phyloP scores from a whole-genome alignment of 2,888 invertebrate genomes.

The Luffia ferchaultella region DNA sequence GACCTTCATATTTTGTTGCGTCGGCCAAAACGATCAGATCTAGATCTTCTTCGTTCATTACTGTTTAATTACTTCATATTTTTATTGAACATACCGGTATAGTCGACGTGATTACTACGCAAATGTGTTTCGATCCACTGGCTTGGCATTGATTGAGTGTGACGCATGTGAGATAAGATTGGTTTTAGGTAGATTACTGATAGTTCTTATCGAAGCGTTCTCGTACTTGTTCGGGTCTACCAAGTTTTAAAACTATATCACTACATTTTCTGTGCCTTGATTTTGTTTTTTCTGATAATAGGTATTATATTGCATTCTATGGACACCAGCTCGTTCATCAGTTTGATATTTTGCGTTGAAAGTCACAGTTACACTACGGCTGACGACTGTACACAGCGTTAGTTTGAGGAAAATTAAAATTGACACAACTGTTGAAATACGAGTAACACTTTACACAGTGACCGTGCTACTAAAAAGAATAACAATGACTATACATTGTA shows the following conservation, averaged over 20 bases:
- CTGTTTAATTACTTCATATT: constrained; percentile 29
- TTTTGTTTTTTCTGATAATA: background rate
- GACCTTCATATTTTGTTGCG: constrained; percentile 24
- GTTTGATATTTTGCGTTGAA: background rate
- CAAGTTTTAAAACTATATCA: background rate
- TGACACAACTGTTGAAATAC: too few species aligned
- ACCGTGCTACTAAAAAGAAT: too few species aligned
- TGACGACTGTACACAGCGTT: too few species aligned
- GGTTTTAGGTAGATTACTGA: constrained; percentile 10
- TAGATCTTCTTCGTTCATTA: constrained; percentile 42
- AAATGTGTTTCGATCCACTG: constrained; percentile 11
- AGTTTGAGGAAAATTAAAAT: too few species aligned
- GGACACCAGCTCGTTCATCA: background rate
- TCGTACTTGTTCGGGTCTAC: background rate
- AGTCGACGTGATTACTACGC: background rate
- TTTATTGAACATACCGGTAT: constrained; percentile 15
- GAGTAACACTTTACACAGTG: too few species aligned
- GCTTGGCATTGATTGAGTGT: constrained; percentile 61
- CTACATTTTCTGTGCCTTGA: background rate
- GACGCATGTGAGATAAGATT: constrained; percentile 50
- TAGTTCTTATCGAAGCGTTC: constrained; percentile 3
- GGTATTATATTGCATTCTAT: background rate
- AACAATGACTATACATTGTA: too few species aligned
- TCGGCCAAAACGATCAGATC: constrained; percentile 28
- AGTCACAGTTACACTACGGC: too few species aligned